These are phyloP conservation scores for Pluvialis apricaria DNA, from an alignment of 2,113 vertebrate species.

Conservation along the genomic window DNA sequence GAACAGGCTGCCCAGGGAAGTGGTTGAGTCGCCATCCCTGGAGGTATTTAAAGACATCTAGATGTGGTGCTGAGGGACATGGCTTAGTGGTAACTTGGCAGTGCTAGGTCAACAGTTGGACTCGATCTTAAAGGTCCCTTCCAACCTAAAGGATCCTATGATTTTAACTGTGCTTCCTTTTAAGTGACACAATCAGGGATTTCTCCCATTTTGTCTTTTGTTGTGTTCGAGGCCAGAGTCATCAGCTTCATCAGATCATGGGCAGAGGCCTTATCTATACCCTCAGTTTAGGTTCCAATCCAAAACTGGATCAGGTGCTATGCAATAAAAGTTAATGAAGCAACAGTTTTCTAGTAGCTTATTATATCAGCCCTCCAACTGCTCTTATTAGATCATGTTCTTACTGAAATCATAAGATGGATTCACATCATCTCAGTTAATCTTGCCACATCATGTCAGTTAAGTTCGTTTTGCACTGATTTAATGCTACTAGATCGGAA, in stretches of 20 bases:
- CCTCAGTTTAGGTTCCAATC: neutral
- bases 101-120: neutral
- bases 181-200: neutral
- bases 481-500: neutral
- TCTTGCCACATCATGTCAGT: neutral
- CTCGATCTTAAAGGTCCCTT: neutral
- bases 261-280: neutral
- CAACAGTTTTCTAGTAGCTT: neutral
- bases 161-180: neutral
- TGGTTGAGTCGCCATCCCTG: neutral
- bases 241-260: neutral
- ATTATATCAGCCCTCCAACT: neutral
- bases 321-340: neutral
- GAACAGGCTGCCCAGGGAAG: neutral
- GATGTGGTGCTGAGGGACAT: neutral
- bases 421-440: neutral
- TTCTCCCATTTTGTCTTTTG: neutral
- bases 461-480: neutral
- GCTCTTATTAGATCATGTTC: neutral
- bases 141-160: neutral
- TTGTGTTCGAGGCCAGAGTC: neutral
- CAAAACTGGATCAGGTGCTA: neutral
- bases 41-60: neutral
- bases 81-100: neutral
- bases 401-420: neutral